Evolutionary conservation across 2,888 invertebrate genomes (phyloP).

Genomic region (Agrotis ipsilon): DNA sequence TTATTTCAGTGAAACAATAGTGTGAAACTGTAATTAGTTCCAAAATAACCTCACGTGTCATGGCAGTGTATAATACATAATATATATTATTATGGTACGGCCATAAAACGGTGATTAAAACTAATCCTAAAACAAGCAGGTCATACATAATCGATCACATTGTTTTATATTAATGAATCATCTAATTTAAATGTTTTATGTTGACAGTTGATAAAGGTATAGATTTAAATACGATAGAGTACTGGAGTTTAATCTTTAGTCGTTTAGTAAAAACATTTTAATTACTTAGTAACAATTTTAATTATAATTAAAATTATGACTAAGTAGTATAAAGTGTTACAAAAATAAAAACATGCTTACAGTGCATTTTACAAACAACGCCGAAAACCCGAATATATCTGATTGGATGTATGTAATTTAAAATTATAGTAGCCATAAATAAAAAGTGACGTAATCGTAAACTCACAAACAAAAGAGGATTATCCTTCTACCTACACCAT

Average conservation of each 20-base stretch:
- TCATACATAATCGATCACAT: constrained; percentile 22
- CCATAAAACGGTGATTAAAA: constrained; percentile 28
- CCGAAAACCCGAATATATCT: background rate
- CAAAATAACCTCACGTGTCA: constrained; percentile 34
- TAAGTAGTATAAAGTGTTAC: no score
- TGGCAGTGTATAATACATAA: background rate
- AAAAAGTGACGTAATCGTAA: constrained; percentile 28
- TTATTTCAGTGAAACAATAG: constrained; percentile 50
- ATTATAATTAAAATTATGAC: no score
- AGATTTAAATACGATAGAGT: background rate
- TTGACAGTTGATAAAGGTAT: constrained; percentile 2
- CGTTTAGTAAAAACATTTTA: no score
- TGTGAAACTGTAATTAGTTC: constrained; percentile 57
- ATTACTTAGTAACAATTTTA: no score
- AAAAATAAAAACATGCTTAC: no score
- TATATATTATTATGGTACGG: constrained; percentile 11
- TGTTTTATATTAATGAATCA: constrained; percentile 37
- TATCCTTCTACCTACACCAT: constrained; percentile 12
- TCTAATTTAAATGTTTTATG: constrained; percentile 17
- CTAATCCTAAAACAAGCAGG: constrained; percentile 7
- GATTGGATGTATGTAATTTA: constrained; percentile 7
- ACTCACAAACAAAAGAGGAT: constrained; percentile 5
- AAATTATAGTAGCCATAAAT: constrained; percentile 11
- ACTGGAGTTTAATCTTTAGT: background rate
- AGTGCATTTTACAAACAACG: constrained; percentile 3